A percentile compares a stretch with the other conserved stretches of the same genome.
phyloP scores from a whole-genome alignment of 2,888 invertebrate species.

The Melanargia galathea region DNA sequence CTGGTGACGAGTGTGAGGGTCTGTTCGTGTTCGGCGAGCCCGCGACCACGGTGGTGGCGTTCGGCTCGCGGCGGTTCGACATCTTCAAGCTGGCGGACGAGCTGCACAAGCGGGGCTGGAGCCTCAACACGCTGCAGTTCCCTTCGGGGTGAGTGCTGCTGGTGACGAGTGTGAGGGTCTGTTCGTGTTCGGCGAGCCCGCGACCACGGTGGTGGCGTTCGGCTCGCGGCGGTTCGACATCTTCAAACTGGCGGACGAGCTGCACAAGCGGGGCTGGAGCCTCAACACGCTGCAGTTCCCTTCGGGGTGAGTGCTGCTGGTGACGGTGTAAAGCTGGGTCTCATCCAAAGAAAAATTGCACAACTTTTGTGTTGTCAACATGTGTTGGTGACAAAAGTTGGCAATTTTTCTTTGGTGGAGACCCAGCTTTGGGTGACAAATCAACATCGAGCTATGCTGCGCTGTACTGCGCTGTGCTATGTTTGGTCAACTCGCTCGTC shows the following conservation, averaged over 20 bases:
- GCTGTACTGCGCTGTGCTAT: too few relatives aligned
- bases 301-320: slow-evolving; percentile 87
- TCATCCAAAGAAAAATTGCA: too few relatives aligned
- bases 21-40: slow-evolving; percentile 94
- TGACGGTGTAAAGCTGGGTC: too few relatives aligned
- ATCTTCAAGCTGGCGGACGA: slow-evolving; percentile 93
- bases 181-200: slow-evolving; percentile 93
- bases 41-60: slow-evolving; percentile 94
- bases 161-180: too few relatives aligned
- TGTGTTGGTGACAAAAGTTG: too few relatives aligned
- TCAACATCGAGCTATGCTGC: too few relatives aligned
- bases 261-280: slow-evolving; percentile 94
- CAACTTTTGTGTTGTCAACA: too few relatives aligned
- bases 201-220: slow-evolving; percentile 95
- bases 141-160: slow-evolving; percentile 91
- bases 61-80: slow-evolving; percentile 94
- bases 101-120: slow-evolving; percentile 93
- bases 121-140: slow-evolving; percentile 95
- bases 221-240: slow-evolving; percentile 95
- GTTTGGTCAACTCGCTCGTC: too few relatives aligned
- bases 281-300: slow-evolving; percentile 97
- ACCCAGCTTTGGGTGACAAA: too few relatives aligned
- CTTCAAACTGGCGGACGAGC: slow-evolving; percentile 90
- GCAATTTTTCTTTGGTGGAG: too few relatives aligned
- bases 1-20: slow-evolving; percentile 82